Evolutionary conservation across 2,797 vertebrate species (phyloP), one percentile per base, ranked within the genome.

Genomic region (Chiroxiphia lanceolata): DNA sequence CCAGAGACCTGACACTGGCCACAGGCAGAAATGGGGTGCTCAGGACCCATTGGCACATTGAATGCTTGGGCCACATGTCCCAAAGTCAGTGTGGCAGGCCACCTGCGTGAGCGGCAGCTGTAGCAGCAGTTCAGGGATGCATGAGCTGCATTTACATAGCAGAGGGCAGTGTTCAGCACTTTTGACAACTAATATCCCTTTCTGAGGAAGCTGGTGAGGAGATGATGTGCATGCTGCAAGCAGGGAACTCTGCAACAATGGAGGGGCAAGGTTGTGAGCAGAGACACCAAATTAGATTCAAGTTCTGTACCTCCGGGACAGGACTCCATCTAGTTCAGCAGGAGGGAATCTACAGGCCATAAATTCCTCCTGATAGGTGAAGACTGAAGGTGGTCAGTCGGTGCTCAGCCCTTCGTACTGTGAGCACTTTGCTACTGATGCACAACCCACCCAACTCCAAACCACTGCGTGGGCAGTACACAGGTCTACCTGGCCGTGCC

Each of bases 161-260:
- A 93, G 91, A 94, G 76, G 91, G 94, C 93, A 87, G 74, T 31
- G 38, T 78, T 94, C 88, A 78, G 77, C 68, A 4, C 74, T 94
- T 83, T 45, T 65, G 68, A 85, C 21, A 56, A 54, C 15, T 34
- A 10, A 33, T 13, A 45, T 9, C 13, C 26, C 50, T 59, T 83
- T 42, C 69, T 40, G 47, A 78, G 68, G 79, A 57, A 78, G 48
- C 21, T 40, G 53, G 21, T 57, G 76, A 72, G 69, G 53, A 85
- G 80, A 60, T 0, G 6, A 75, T 23, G 48, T 9, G 33, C 20
- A 13, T 2, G 0, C 34, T 65, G 34, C 44, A 51, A 51, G 33
- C 51, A 38, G 57, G n/a, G 56, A 89, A 19, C 18, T 9, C 45
- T 23, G 60, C 31, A 64, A 15, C 45, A 34, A 2, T 3, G 34